A percentile compares a stretch with the other conserved stretches of the same genome.
Conservation (phyloP, 2,113 vertebrate genomes). For the Hippocampus mohnikei region DNA sequence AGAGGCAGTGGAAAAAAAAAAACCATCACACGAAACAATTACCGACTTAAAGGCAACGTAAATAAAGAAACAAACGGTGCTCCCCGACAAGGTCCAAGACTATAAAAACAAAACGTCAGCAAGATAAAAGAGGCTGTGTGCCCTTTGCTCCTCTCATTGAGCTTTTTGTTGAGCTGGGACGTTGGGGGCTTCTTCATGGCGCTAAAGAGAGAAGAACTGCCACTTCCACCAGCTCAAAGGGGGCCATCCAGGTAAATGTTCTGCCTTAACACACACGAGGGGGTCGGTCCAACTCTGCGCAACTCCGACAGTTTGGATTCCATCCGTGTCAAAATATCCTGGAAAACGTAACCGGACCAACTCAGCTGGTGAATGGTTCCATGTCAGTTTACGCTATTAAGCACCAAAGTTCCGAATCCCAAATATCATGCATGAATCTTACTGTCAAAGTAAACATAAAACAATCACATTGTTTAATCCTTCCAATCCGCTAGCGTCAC, state of each 20-base stretch:
- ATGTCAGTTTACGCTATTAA: no score
- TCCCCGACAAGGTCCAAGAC: slow-evolving; percentile 42
- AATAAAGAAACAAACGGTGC: slow-evolving; percentile 56
- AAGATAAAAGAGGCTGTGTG: slow-evolving; percentile 45
- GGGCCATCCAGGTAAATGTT: slow-evolving; percentile 4
- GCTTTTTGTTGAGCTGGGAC: slow-evolving; percentile 57
- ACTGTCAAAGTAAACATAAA: no score
- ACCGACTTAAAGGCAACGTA: slow-evolving; percentile 43
- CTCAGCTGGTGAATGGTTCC: no score
- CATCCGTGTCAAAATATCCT: no score
- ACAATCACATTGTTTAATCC: no score
- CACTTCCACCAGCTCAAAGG: slow-evolving; percentile 24
- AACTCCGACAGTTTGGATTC: not conserved
- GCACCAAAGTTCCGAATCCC: no score
- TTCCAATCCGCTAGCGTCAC: no score
- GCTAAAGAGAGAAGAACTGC: slow-evolving; percentile 46
- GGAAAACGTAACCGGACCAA: no score
- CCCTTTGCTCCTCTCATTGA: slow-evolving; percentile 63
- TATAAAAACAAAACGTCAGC: slow-evolving; percentile 44
- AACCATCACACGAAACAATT: slow-evolving; percentile 26
- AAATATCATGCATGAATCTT: no score
- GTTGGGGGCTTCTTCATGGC: slow-evolving; percentile 43
- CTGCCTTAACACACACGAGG: slow-evolving; percentile 1
- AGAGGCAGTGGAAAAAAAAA: slow-evolving; percentile 11
- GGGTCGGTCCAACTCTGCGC: not conserved